Evolutionary conservation across 2,797 vertebrate genomes (phyloP).

Genomic region (Rachycentron canadum): DNA sequence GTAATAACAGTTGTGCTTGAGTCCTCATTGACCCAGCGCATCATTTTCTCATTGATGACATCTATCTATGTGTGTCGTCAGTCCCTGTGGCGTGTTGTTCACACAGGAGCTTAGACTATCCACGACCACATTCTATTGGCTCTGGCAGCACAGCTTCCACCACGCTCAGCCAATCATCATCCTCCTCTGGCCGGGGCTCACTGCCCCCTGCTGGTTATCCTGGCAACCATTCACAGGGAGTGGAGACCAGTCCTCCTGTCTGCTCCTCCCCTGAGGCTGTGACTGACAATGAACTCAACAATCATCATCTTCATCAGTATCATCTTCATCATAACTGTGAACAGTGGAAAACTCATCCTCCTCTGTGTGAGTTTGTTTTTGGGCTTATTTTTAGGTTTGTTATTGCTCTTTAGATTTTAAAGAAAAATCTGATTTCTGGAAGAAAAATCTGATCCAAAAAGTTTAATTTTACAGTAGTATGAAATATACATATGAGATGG

Average conservation of each 20-base stretch:
- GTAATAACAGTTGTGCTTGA: conserved; percentile 23
- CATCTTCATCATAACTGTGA: conserved; percentile 66
- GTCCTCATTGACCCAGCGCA: conserved; percentile 18
- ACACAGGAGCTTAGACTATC: conserved; percentile 78
- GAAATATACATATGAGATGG: not conserved
- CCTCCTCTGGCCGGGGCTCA: conserved; percentile 87
- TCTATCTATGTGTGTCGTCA: conserved; percentile 77
- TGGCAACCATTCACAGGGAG: conserved; percentile 63
- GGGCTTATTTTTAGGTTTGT: not conserved
- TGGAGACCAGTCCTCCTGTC: conserved; percentile 45
- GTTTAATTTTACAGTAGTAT: not conserved
- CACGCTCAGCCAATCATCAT: conserved; percentile 84
- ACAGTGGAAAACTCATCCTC: conserved; percentile 61
- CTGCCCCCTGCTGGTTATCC: conserved; percentile 77
- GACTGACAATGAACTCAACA: conserved; percentile 77
- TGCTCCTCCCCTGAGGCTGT: conserved; percentile 62
- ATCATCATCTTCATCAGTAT: conserved; percentile 64
- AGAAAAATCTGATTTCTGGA: not conserved
- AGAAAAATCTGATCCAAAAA: not conserved
- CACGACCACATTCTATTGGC: conserved; percentile 84
- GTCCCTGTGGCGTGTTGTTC: conserved; percentile 82
- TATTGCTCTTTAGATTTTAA: not conserved
- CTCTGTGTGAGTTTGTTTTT: conserved; percentile 66
- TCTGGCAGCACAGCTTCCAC: conserved; percentile 84
- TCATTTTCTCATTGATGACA: conserved; percentile 54